Evolutionary conservation across 2,888 invertebrate genomes (phyloP), one percentile per base, ranked within the genome.

Genomic region (Diarsia brunnea): DNA sequence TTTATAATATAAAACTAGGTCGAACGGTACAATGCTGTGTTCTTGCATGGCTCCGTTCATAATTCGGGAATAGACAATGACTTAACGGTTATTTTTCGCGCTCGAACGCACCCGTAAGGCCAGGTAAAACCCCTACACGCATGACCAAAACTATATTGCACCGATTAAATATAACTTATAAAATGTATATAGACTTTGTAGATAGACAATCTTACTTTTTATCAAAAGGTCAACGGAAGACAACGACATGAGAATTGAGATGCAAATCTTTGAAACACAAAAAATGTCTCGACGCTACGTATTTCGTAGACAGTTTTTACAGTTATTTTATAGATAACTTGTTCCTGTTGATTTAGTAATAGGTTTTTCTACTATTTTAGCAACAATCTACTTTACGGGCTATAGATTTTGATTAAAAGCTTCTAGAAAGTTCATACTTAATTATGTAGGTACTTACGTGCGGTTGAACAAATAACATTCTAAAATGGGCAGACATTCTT

Each of bases 31-130:
- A 81, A 78, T 87, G 75, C 82, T 82, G 82, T 85, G 73, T 80
- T 92, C 79, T 92, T 92, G 92, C 93, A 94, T 94, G 90, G 84
- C 87, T 87, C 86, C 90, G 82, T 94, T 92, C 93, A 86, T 78
- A 87, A 86, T 87, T 88, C 70, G 84, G 82, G 85, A 90, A 91
- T 89, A 90, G 88, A 87, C 86, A 89, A 86, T 77, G 84, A 86
- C 65, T 70, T 84, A 90, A 88, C 89, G 88, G 86, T 88, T 89
- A 84, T 88, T 90, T 89, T 89, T 90, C 88, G 90, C 92, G 91
- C 91, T 84, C 85, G 87, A 82, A 78, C 81, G 84, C 84, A 78
- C 51, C 73, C 64, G 84, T 71, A 89, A 87, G 71, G 70, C n/a
- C n/a, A 68, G 75, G 78, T 67, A 73, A 89, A 85, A 84, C 90